A percentile compares a stretch with the other conserved stretches of the same genome.
Conservation (phyloP, 2,888 invertebrate species). For the Nomada lathburiana region DNA sequence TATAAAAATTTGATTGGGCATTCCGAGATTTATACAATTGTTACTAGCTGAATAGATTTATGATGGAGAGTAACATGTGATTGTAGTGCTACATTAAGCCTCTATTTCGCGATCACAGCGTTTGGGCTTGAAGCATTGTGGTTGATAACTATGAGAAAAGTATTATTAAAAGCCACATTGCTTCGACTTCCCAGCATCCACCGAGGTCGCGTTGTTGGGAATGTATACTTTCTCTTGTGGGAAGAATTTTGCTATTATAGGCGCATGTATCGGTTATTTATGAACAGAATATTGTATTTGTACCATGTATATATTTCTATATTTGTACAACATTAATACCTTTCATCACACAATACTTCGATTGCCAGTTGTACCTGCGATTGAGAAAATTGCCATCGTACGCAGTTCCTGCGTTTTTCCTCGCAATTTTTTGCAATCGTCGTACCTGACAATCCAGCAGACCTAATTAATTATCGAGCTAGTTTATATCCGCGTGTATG, state of each 20-base stretch:
- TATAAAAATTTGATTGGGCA: slow-evolving; percentile 33
- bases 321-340: slow-evolving; percentile 74
- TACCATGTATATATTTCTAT: slow-evolving; percentile 77
- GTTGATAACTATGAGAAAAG: slow-evolving; percentile 71
- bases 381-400: slow-evolving; percentile 55
- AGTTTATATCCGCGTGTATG: slow-evolving; percentile 67
- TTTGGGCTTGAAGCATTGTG: slow-evolving; percentile 82
- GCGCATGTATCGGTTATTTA: slow-evolving; percentile 81
- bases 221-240: slow-evolving; percentile 71
- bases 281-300: slow-evolving; percentile 80
- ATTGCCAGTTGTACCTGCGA: slow-evolving; percentile 60
- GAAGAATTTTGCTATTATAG: slow-evolving; percentile 74
- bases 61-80: slow-evolving; percentile 34
- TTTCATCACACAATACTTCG: slow-evolving; percentile 71
- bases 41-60: slow-evolving; percentile 34
- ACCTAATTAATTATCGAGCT: slow-evolving; percentile 65
- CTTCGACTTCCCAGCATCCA: slow-evolving; percentile 78
- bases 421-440: slow-evolving; percentile 58
- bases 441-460: slow-evolving; percentile 60
- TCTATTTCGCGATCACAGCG: slow-evolving; percentile 76
- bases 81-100: slow-evolving; percentile 29
- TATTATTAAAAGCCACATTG: slow-evolving; percentile 77
- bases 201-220: slow-evolving; percentile 77
- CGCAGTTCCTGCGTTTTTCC: slow-evolving; percentile 19
- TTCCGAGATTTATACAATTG: slow-evolving; percentile 38